These are phyloP conservation scores for Oncopeltus fasciatus DNA, from an alignment of 1,140 invertebrate species.

Conservation along the genomic window DNA sequence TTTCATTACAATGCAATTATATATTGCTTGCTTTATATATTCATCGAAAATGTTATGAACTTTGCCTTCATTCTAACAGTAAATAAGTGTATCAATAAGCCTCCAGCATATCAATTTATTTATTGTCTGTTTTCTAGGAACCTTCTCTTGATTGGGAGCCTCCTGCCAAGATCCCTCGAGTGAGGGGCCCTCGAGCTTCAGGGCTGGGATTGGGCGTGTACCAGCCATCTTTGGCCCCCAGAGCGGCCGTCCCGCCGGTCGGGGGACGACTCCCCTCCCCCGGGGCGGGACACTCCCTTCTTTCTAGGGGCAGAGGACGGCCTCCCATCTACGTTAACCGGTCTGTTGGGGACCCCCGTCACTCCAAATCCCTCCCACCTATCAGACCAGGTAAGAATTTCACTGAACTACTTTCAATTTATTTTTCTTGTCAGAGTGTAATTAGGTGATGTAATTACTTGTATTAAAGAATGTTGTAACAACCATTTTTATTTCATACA, in stretches of 20 bases:
- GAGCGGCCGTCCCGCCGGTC: slow-evolving; percentile 31
- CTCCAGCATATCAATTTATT: too few species aligned
- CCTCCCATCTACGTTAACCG: slow-evolving; percentile 26
- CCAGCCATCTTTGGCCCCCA: slow-evolving; percentile 27
- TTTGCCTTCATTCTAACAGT: too few species aligned
- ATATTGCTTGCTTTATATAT: too few species aligned
- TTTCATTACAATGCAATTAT: too few species aligned
- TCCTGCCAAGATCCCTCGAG: slow-evolving; percentile 75
- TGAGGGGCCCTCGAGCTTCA: slow-evolving; percentile 34
- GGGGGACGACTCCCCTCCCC: slow-evolving; percentile 25
- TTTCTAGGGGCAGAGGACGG: slow-evolving; percentile 30
- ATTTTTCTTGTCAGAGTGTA: too few species aligned
- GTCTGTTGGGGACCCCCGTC: slow-evolving; percentile 11
- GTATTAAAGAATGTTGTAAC: too few species aligned
- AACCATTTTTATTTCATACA: too few species aligned
- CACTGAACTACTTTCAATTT: too few species aligned
- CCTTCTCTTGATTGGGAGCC: slow-evolving; percentile 80
- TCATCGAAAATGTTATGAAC: too few species aligned
- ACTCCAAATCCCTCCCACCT: slow-evolving; percentile 2
- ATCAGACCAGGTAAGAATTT: slow-evolving; percentile 21
- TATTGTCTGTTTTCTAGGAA: slow-evolving; percentile 38
- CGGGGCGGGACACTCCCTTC: slow-evolving; percentile 26
- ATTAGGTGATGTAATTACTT: too few species aligned
- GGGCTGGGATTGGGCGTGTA: slow-evolving; percentile 29
- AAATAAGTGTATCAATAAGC: too few species aligned